phyloP scores from a whole-genome alignment of 1,140 invertebrate species.

The Bombyx mori region DNA sequence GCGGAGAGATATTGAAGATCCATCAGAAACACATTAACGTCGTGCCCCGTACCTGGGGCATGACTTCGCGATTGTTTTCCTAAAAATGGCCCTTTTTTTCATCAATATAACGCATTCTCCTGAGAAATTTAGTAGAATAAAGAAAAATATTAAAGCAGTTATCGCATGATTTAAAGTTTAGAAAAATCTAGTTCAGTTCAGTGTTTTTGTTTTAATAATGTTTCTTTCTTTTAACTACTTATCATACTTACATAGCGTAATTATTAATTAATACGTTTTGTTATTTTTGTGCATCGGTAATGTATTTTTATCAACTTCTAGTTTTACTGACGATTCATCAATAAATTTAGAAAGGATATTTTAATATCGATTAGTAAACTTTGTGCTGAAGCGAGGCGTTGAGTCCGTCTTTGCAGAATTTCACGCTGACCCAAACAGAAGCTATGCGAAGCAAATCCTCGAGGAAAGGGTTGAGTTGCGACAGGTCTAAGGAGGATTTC shows the following conservation, averaged over 20 bases:
- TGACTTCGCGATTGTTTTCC: conserved; percentile 25
- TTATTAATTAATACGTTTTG: too few species aligned
- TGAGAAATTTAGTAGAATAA: not conserved
- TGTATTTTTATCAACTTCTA: conserved; percentile 13
- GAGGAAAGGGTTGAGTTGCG: conserved; percentile 64
- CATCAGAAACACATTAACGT: conserved; percentile 68
- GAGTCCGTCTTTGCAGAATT: conserved; percentile 40
- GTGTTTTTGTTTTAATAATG: too few species aligned
- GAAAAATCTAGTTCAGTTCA: too few species aligned
- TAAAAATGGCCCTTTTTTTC: conserved; percentile 10
- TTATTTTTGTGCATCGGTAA: not conserved
- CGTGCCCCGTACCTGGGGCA: conserved; percentile 18
- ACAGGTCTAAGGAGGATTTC: conserved; percentile 65
- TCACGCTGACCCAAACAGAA: conserved; percentile 66
- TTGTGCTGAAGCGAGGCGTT: conserved; percentile 1
- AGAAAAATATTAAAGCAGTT: too few species aligned
- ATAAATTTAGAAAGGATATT: not conserved
- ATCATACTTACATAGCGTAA: too few species aligned
- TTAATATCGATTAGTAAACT: conserved; percentile 1
- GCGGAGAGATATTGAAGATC: conserved; percentile 51
- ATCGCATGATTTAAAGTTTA: too few species aligned
- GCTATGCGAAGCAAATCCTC: conserved; percentile 58
- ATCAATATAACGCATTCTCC: not conserved
- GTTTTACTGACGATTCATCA: not conserved
- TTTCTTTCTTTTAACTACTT: too few species aligned